These are phyloP conservation scores for Mus spicilegus DNA, from an alignment of 2,113 vertebrate species.

Conservation along the genomic window DNA sequence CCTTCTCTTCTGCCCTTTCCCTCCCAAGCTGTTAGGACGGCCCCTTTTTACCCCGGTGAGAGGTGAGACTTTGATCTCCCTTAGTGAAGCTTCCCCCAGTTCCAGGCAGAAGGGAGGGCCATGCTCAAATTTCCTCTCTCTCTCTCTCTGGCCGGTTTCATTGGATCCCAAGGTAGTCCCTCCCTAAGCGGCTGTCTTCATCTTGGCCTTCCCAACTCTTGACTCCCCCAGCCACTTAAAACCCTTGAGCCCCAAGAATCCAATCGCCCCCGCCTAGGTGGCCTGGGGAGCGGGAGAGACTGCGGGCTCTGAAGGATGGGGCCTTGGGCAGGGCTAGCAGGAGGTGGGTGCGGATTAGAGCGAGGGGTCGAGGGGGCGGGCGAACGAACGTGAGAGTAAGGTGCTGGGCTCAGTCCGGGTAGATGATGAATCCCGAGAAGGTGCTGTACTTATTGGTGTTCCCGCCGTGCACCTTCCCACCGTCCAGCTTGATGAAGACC, in stretches of 20 bases:
- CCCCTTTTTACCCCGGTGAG: neutral
- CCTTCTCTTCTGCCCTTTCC: neutral
- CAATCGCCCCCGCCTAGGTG: neutral
- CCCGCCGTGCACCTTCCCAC: slow-evolving; percentile 95
- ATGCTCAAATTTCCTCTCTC: fast-evolving
- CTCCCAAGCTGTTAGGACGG: neutral
- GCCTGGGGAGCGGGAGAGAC: neutral
- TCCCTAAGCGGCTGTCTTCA: neutral
- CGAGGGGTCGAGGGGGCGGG: neutral
- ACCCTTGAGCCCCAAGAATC: neutral
- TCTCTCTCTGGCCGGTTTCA: neutral
- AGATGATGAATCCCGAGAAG: slow-evolving; percentile 96
- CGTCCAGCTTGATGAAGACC: slow-evolving; percentile 95
- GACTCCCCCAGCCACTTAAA: neutral
- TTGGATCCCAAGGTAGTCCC: neutral
- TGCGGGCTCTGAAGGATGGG: neutral
- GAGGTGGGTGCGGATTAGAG: neutral
- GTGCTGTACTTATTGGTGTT: slow-evolving; percentile 98
- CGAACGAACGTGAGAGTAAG: fast-evolving
- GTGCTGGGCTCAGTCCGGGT: slow-evolving; percentile 89
- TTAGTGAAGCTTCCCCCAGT: neutral
- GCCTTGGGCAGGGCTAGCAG: neutral
- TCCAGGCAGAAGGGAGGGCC: neutral
- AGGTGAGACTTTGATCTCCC: neutral
- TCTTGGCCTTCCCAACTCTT: neutral